Conservation (phyloP, 2,888 invertebrate species). For the Troilus luridus region DNA sequence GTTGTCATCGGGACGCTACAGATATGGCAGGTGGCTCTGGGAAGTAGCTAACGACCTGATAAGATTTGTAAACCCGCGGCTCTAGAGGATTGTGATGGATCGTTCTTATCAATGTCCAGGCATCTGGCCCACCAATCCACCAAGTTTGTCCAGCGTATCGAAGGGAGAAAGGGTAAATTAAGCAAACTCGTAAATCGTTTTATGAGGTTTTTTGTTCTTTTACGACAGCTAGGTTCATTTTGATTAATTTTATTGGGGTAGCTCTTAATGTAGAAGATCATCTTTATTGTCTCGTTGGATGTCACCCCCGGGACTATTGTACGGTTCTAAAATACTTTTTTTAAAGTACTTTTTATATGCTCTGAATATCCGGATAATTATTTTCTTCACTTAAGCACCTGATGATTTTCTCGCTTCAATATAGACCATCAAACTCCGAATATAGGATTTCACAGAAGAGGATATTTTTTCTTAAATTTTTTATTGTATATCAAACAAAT, state of each 20-base stretch:
- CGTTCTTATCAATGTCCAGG: background rate
- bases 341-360: background rate
- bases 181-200: no score
- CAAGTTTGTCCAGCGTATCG: background rate
- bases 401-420: no score
- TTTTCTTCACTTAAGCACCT: background rate
- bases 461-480: no score
- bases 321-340: background rate
- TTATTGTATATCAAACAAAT: no score
- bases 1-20: background rate
- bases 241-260: conserved; percentile 2
- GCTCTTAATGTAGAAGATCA: conserved; percentile 2
- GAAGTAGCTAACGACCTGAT: conserved; percentile 41
- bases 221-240: background rate
- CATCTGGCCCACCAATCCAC: background rate
- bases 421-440: no score
- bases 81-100: background rate
- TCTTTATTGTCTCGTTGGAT: background rate
- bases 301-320: background rate
- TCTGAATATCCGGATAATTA: background rate
- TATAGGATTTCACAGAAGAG: no score
- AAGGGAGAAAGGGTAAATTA: background rate
- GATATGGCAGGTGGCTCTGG: background rate
- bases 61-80: conserved; percentile 10
- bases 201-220: background rate